These are phyloP conservation scores for Notiomystis cincta DNA, from an alignment of 2,113 vertebrate species.

Conservation along the genomic window DNA sequence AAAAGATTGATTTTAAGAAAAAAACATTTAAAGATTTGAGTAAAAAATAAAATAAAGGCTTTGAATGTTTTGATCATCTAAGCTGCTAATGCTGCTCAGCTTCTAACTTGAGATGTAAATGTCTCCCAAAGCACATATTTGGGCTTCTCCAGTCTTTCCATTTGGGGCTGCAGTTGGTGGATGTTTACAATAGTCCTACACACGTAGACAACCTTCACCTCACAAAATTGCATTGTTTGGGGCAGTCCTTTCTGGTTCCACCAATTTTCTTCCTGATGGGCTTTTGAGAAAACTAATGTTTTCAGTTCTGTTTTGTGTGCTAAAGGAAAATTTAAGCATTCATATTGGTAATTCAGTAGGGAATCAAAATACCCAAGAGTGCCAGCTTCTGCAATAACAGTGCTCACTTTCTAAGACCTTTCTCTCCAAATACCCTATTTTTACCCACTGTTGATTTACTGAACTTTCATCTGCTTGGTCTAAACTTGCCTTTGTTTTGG, in stretches of 20 bases:
- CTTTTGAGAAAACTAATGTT: neutral
- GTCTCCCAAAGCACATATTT: neutral
- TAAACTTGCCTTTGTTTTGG: neutral
- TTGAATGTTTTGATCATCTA: neutral
- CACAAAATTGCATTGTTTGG: neutral
- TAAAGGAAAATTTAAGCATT: neutral
- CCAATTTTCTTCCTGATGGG: neutral
- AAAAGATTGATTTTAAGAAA: neutral
- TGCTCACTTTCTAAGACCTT: neutral
- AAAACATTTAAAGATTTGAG: neutral
- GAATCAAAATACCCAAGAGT: neutral
- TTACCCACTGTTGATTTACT: neutral
- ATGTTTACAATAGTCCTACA: neutral
- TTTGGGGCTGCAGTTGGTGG: neutral
- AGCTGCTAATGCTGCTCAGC: neutral
- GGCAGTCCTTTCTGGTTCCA: neutral
- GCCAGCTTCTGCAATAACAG: neutral
- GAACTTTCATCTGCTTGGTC: neutral
- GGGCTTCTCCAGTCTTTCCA: neutral
- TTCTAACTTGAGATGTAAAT: neutral
- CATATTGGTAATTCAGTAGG: neutral
- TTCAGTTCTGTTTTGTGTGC: neutral
- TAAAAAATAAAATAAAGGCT: neutral
- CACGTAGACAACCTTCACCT: neutral
- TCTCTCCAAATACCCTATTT: neutral